phyloP scores from a whole-genome alignment of 2,113 vertebrate genomes.

The Crotalus viridis region DNA sequence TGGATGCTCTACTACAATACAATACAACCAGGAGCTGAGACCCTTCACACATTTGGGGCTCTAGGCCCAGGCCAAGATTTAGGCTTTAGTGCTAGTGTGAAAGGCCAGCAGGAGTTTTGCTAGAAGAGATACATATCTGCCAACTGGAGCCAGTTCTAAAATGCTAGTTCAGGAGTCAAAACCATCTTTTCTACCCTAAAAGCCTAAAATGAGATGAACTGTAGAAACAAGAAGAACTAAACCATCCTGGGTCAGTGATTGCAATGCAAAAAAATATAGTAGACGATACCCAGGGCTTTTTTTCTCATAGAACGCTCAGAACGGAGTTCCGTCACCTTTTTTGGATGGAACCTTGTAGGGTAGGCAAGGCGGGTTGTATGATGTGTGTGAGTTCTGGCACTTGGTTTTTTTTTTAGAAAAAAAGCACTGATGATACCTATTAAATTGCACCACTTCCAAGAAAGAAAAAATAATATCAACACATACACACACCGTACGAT shows the following conservation, averaged over 20 bases:
- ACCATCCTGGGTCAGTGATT: background rate
- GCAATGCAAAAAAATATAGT: background rate
- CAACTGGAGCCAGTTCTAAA: background rate
- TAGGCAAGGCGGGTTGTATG: no score
- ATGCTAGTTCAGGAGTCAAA: background rate
- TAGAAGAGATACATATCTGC: background rate
- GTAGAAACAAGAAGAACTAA: background rate
- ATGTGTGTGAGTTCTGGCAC: no score
- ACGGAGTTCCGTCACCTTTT: no score
- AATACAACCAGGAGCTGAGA: background rate
- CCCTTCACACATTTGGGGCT: background rate
- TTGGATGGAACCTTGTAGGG: no score
- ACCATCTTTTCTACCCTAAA: background rate
- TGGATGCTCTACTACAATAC: background rate
- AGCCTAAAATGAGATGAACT: background rate
- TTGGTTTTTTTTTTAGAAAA: no score
- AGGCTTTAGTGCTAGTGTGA: background rate
- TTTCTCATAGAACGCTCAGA: no score
- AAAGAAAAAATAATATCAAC: accelerated
- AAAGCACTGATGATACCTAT: background rate
- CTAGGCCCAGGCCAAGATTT: background rate
- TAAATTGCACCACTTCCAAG: background rate
- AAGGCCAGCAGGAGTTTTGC: background rate
- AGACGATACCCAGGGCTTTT: background rate
- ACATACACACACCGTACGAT: background rate